phyloP scores from a whole-genome alignment of 2,888 invertebrate species.

The Eulithis prunata region DNA sequence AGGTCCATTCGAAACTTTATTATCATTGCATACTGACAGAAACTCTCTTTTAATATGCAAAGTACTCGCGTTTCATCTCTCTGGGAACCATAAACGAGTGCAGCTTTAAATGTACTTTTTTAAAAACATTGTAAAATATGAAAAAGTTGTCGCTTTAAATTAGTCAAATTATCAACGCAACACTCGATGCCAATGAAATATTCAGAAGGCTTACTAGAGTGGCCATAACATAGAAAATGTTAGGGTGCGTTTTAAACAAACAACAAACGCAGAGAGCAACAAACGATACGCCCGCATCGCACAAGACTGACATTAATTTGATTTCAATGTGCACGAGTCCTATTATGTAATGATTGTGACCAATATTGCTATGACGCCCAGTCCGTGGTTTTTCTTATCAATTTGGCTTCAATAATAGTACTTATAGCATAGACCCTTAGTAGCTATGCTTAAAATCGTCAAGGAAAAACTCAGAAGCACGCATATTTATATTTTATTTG shows the following conservation, averaged over 20 bases:
- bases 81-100: conserved; percentile 17
- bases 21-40: conserved; percentile 17
- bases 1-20: conserved; percentile 15
- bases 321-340: no score
- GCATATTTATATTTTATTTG: neutral
- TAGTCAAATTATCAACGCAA: conserved; percentile 43
- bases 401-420: no score
- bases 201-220: conserved; percentile 43
- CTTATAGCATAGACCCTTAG: no score
- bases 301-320: no score
- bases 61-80: conserved; percentile 15
- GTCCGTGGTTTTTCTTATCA: no score
- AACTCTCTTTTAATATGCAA: conserved; percentile 17
- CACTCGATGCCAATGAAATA: conserved; percentile 42
- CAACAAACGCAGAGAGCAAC: no score
- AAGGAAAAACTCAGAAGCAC: no score
- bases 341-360: no score
- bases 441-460: no score
- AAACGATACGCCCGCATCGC: no score
- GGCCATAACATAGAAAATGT: conserved; percentile 4
- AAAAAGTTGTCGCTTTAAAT: conserved; percentile 38
- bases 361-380: no score
- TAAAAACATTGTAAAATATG: conserved; percentile 18
- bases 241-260: no score
- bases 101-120: conserved; percentile 22